These are phyloP conservation scores for Triops longicaudatus DNA, from an alignment of 1,140 invertebrate species.

Conservation along the genomic window DNA sequence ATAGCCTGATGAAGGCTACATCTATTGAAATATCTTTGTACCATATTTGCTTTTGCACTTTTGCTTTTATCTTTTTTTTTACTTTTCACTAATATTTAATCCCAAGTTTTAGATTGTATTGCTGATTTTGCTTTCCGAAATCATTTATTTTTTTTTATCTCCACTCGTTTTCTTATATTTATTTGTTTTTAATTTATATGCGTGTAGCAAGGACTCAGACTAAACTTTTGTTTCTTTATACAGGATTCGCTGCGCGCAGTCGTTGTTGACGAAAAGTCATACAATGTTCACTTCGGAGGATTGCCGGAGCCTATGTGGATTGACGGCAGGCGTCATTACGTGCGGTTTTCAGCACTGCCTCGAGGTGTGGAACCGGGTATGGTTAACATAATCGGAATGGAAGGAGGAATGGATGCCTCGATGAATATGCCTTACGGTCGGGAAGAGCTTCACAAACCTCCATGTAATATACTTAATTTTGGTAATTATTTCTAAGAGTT, in stretches of 20 bases:
- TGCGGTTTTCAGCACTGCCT: constrained; percentile 71
- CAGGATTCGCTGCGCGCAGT: constrained; percentile 64
- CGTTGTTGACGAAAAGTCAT: constrained; percentile 71
- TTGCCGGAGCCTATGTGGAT: constrained; percentile 78
- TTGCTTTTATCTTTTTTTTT: too few species aligned
- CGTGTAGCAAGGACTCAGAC: too few species aligned
- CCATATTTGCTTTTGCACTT: too few species aligned
- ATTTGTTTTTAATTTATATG: too few species aligned
- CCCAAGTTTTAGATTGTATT: too few species aligned
- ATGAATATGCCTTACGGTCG: background rate
- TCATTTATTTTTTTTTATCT: too few species aligned
- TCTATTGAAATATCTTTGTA: too few species aligned
- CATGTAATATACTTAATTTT: background rate
- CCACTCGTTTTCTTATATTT: too few species aligned
- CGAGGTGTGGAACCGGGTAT: constrained; percentile 50
- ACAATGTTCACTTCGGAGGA: constrained; percentile 75
- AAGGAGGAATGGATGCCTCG: constrained; percentile 24
- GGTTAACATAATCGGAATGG: constrained; percentile 31
- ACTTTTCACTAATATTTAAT: too few species aligned
- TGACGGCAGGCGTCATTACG: constrained; percentile 67
- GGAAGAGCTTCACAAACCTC: background rate
- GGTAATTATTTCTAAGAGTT: constrained; percentile 28
- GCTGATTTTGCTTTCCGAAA: too few species aligned
- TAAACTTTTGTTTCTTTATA: background rate
- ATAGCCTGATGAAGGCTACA: too few species aligned